These are phyloP conservation scores for Cyclina sinensis DNA, from an alignment of 1,140 invertebrate genomes.

Conservation along the genomic window DNA sequence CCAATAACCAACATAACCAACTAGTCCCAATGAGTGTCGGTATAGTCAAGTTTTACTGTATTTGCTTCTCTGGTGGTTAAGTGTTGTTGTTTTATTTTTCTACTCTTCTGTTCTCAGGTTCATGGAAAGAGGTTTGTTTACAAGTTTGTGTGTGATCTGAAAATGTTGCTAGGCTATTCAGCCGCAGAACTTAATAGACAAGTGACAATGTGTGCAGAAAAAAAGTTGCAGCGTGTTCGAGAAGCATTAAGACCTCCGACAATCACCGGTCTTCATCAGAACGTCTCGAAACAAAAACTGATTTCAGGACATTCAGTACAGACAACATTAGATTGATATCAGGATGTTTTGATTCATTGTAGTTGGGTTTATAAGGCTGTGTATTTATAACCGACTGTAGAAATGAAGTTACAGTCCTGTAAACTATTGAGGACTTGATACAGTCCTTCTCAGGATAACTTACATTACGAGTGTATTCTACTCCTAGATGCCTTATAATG, in stretches of 20 bases:
- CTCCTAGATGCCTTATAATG: no score
- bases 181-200: conserved; percentile 83
- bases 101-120: conserved; percentile 75
- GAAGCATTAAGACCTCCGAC: conserved; percentile 72
- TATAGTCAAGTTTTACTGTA: no score
- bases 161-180: conserved; percentile 87
- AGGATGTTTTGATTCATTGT: background rate
- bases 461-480: no score
- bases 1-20: no score
- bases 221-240: conserved; percentile 76
- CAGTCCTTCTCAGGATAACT: no score
- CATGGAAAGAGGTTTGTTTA: conserved; percentile 98
- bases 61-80: no score
- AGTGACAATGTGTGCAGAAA: conserved; percentile 80
- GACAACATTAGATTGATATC: conserved; percentile 50
- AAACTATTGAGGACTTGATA: no score
- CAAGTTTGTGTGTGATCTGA: conserved; percentile 98
- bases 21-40: no score
- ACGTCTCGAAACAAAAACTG: conserved; percentile 51
- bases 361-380: no score
- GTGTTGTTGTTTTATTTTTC: no score
- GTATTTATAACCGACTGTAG: background rate
- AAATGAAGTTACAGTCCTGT: no score
- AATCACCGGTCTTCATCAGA: background rate
- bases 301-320: conserved; percentile 56